Conservation (phyloP, 2,888 invertebrate species). For the Pterostichus madidus region DNA sequence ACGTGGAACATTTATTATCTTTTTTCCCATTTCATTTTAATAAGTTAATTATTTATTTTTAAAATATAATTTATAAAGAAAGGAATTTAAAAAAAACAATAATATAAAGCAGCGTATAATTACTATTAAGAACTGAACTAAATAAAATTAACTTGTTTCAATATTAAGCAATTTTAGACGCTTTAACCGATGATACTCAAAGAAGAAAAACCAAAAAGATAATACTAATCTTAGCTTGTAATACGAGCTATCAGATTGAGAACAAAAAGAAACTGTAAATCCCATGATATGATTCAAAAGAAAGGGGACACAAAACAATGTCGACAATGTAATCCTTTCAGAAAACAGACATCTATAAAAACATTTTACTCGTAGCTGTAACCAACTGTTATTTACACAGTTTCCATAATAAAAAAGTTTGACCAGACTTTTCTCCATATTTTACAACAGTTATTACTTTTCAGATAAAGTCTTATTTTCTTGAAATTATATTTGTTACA, state of each 20-base stretch:
- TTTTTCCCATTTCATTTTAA: too few species aligned
- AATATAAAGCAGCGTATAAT: too few species aligned
- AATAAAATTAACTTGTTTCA: too few species aligned
- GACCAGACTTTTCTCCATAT: conserved; percentile 4
- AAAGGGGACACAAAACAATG: conserved; percentile 23
- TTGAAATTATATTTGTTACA: neutral
- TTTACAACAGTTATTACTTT: conserved; percentile 12
- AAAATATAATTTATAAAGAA: too few species aligned
- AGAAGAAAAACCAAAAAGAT: neutral
- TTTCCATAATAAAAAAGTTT: conserved; percentile 16
- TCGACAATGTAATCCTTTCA: conserved; percentile 34
- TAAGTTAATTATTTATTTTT: too few species aligned
- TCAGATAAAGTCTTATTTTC: conserved; percentile 14
- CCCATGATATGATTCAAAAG: neutral
- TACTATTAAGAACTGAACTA: too few species aligned
- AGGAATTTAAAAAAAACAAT: too few species aligned
- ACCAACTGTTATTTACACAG: conserved; percentile 22
- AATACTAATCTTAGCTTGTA: neutral
- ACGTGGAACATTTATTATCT: too few species aligned
- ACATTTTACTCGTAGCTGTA: neutral
- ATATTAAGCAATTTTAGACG: too few species aligned
- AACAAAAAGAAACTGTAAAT: conserved; percentile 13
- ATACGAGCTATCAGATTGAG: neutral
- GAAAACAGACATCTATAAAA: conserved; percentile 10
- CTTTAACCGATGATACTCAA: too few species aligned